Base-by-base conservation (phyloP, 2,797 vertebrate species). In the Semaprochilodus insignis region DNA sequence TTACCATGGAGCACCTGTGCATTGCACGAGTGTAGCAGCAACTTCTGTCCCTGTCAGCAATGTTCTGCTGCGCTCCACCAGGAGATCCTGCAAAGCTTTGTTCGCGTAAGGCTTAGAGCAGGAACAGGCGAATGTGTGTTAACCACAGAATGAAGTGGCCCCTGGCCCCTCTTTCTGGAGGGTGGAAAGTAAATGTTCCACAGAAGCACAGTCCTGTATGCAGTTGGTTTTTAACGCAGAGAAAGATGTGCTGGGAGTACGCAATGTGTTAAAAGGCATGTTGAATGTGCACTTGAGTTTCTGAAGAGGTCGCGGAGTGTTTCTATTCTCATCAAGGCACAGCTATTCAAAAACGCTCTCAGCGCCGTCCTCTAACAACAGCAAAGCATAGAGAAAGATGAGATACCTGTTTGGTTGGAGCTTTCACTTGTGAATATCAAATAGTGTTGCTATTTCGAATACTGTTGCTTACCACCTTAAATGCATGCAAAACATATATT, bases 11-110 rank as follows among this genome's bases (percentile, higher is more conserved):
- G 83, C 82, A 84, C 67, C 67, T 71, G 81, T 81, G 74, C 77
- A 82, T 59, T 66, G 72, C 65, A 76, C 51, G 54, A 66, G 44
- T 62, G 67, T 84, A 21, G 55, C 73, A 48, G 36, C 54, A 78
- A 82, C 77, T 82, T 80, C 17, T 80, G 62, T 40, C 48, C 74
- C 62, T 77, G 82, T 88, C 87, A 89, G 90, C 88, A 86, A 85
- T 74, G 66, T 81, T 84, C 85, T 77, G 71, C 73, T 72, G 78
- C 16, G 48, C 75, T 81, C 75, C 81, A 31, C 74, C 54, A 83
- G 80, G 83, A 86, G 67, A 31, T 57, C 85, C 67, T 57, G 86
- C 59, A 81, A 78, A 85, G 77, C 66, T 89, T 77, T 78, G 87
- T 86, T 87, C 82, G 85, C 76, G 62, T 85, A 67, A 69, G 81